These are phyloP conservation scores for Ptychoptera albimana DNA, from an alignment of 2,888 invertebrate species.

Conservation along the genomic window DNA sequence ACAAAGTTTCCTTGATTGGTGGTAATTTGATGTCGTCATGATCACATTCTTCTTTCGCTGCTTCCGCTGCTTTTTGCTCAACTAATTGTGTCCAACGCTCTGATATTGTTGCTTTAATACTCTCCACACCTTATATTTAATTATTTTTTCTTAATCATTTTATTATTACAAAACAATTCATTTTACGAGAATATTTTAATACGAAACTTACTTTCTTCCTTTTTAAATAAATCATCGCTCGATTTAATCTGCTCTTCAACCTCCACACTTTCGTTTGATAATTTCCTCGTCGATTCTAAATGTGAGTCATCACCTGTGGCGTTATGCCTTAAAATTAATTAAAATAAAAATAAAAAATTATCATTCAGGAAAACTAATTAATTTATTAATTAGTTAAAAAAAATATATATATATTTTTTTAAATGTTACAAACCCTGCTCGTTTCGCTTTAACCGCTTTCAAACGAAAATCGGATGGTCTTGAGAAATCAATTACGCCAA, in stretches of 20 bases:
- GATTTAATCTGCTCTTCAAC: neutral
- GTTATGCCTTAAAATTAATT: neutral
- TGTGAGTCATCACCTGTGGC: slow-evolving; percentile 5
- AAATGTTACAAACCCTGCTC: slow-evolving; percentile 13
- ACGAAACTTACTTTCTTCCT: neutral
- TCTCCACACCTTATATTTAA: too few relatives aligned
- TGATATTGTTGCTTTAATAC: slow-evolving; percentile 34
- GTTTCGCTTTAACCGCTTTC: slow-evolving; percentile 27
- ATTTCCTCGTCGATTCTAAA: slow-evolving; percentile 7
- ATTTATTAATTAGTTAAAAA: neutral
- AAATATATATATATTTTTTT: too few relatives aligned
- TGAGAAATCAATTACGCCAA: slow-evolving; percentile 26
- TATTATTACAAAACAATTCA: too few relatives aligned
- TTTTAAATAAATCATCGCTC: slow-evolving; percentile 9
- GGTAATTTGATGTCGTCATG: slow-evolving; percentile 17
- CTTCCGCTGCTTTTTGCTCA: slow-evolving; percentile 33
- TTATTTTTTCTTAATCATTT: too few relatives aligned
- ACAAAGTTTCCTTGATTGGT: slow-evolving; percentile 20
- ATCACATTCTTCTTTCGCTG: slow-evolving; percentile 17
- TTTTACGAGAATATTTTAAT: too few relatives aligned
- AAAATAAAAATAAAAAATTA: neutral
- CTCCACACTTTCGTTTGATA: neutral
- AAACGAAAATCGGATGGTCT: slow-evolving; percentile 30
- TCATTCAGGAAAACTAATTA: neutral
- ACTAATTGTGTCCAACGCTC: slow-evolving; percentile 38